Evolutionary conservation across 2,113 vertebrate species (phyloP).

Genomic region (Ciconia stormi): DNA sequence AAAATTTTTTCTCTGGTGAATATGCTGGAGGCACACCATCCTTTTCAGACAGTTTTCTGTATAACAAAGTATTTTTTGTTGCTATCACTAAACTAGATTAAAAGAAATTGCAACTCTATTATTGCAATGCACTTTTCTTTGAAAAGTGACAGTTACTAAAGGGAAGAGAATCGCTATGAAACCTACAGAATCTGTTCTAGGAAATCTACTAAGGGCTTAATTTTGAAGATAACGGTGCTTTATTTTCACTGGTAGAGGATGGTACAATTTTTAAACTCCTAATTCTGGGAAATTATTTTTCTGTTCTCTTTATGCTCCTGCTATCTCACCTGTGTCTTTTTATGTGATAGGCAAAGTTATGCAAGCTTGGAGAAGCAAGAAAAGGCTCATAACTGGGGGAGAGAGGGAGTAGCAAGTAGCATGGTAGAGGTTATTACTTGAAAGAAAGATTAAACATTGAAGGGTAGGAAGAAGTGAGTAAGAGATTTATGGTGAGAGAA

Average conservation of each 20-base stretch:
- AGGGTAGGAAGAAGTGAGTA: neutral
- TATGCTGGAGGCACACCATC: neutral
- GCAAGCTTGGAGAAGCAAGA: neutral
- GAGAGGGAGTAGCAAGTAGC: neutral
- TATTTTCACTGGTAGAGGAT: neutral
- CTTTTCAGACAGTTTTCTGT: neutral
- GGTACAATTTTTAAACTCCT: neutral
- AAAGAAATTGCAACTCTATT: neutral
- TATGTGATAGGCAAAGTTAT: neutral
- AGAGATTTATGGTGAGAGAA: neutral
- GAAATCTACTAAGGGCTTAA: neutral
- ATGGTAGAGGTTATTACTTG: neutral
- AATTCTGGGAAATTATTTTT: neutral
- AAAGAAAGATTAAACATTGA: neutral
- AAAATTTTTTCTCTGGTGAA: neutral
- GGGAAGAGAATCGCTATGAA: neutral
- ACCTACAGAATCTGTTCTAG: neutral
- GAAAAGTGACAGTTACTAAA: neutral
- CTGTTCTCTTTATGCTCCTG: neutral
- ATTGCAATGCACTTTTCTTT: no score
- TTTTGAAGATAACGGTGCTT: neutral
- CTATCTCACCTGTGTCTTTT: neutral
- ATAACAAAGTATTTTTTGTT: neutral
- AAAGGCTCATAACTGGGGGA: neutral
- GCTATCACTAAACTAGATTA: neutral